Evolutionary conservation across 1,140 invertebrate species (phyloP).

Genomic region (Orchesella cincta): DNA sequence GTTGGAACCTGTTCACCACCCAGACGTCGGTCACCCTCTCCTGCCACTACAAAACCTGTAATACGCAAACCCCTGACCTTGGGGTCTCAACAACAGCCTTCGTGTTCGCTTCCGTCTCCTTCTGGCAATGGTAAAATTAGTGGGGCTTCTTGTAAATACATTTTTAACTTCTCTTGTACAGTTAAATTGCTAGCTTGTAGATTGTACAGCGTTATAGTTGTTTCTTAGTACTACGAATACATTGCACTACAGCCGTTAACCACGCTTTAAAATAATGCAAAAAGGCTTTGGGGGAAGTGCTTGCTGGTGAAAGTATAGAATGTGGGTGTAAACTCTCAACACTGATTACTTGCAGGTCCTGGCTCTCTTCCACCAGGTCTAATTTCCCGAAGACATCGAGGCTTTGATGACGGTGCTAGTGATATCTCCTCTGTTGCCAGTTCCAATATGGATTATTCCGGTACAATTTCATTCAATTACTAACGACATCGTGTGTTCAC

Average conservation of each 20-base stretch:
- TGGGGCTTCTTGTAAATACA: neutral
- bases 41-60: constrained; percentile 64
- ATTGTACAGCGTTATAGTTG: neutral
- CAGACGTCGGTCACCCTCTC: constrained; percentile 75
- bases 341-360: constrained; percentile 58
- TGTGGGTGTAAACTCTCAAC: neutral
- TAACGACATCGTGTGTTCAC: neutral
- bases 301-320: neutral
- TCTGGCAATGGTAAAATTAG: constrained; percentile 38
- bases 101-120: constrained; percentile 48
- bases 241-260: too few relatives aligned
- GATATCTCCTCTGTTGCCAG: constrained; percentile 75
- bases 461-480: too few relatives aligned
- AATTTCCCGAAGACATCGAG: constrained; percentile 71
- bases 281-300: neutral
- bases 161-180: neutral
- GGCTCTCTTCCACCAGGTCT: constrained; percentile 78
- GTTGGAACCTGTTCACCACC: constrained; percentile 59
- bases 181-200: neutral
- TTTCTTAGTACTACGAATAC: neutral
- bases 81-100: constrained; percentile 30
- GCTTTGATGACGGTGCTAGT: constrained; percentile 79
- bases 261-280: neutral
- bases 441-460: constrained; percentile 83
- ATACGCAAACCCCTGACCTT: constrained; percentile 59